Percentiles rank a stretch among this genome's conserved stretches.
Conservation (phyloP, 2,797 vertebrate genomes). For the Trachops cirrhosus region DNA sequence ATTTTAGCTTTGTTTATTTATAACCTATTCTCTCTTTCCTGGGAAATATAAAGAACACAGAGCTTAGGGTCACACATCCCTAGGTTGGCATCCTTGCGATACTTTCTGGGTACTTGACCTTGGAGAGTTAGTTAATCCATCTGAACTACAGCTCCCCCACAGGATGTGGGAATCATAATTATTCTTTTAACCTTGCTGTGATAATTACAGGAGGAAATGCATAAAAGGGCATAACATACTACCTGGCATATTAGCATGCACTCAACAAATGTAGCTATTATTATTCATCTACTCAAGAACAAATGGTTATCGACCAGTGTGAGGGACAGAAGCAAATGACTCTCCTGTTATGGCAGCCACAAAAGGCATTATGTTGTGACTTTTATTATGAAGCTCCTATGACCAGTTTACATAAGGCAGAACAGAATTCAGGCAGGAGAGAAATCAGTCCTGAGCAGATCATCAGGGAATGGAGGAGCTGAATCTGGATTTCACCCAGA, state of each 20-base stretch:
- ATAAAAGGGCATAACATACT: background rate
- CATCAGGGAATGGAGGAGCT: background rate
- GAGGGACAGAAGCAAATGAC: background rate
- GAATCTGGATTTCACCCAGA: background rate
- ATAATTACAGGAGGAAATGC: conserved; percentile 1
- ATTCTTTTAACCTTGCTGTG: background rate
- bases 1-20: background rate
- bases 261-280: background rate
- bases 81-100: background rate
- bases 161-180: background rate
- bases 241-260: background rate
- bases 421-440: background rate
- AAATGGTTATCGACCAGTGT: background rate
- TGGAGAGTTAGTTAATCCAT: background rate
- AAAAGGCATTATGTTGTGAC: background rate
- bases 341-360: background rate
- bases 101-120: background rate
- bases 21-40: background rate
- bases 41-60: background rate
- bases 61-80: background rate
- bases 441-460: background rate
- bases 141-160: background rate
- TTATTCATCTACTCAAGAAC: background rate
- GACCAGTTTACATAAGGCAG: background rate
- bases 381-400: background rate